Evolutionary conservation across 2,888 invertebrate genomes (phyloP).

Genomic region (Tanytarsus gracilentus): DNA sequence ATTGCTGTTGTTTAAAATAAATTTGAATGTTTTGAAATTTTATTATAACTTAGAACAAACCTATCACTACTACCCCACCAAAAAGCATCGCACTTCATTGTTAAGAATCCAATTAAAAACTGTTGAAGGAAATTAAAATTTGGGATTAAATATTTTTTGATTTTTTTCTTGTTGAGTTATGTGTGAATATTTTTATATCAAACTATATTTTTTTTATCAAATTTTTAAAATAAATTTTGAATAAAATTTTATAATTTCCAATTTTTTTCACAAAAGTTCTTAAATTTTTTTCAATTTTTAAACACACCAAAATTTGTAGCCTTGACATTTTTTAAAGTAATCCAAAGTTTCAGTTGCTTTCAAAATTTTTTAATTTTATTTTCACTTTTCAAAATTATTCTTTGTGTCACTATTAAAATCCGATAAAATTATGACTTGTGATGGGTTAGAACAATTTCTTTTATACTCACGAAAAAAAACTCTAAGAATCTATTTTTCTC

Average conservation of each 20-base stretch:
- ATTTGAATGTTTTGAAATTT: neutral
- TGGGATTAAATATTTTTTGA: neutral
- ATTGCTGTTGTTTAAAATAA: neutral
- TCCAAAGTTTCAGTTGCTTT: slow-evolving; percentile 2
- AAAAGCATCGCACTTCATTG: neutral
- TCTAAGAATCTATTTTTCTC: neutral
- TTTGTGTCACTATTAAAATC: neutral
- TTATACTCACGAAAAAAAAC: neutral
- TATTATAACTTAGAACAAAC: neutral
- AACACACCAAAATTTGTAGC: neutral
- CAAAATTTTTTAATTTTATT: neutral
- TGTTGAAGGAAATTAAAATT: neutral
- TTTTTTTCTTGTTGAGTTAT: neutral
- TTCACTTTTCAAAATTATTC: neutral
- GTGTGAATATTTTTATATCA: neutral
- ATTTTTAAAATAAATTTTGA: neutral
- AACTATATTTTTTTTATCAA: neutral
- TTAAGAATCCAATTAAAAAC: neutral
- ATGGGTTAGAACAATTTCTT: slow-evolving; percentile 15
- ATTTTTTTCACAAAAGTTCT: neutral
- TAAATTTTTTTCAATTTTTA: neutral
- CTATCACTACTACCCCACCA: slow-evolving; percentile 6
- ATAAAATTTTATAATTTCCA: neutral
- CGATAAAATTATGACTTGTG: neutral
- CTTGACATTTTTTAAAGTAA: neutral